Conservation (phyloP, 2,888 invertebrate genomes). For the Amiota mariae region DNA sequence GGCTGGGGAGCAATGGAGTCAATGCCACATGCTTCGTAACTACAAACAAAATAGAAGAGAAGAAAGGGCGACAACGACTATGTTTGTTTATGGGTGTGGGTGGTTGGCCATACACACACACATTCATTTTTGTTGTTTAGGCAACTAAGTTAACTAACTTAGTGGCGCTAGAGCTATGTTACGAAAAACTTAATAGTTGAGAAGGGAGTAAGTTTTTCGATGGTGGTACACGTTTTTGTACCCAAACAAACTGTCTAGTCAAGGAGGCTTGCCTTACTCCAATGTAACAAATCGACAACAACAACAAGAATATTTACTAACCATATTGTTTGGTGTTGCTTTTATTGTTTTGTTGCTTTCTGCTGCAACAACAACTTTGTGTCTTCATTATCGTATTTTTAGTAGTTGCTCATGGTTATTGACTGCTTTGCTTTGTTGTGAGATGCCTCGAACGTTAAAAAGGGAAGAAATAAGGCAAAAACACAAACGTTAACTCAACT, state of each 20-base stretch:
- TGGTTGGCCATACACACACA: slow-evolving; percentile 35
- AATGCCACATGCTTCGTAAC: not conserved
- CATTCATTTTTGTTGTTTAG: slow-evolving; percentile 24
- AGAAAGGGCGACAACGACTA: no score
- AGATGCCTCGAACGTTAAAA: slow-evolving; percentile 10
- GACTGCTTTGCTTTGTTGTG: not conserved
- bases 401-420: not conserved
- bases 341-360: slow-evolving; percentile 36
- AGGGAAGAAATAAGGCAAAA: slow-evolving; percentile 1
- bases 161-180: no score
- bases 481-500: slow-evolving; percentile 38
- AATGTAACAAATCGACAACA: slow-evolving; percentile 6
- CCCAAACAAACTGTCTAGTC: no score
- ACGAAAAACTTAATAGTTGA: no score
- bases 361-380: slow-evolving; percentile 46
- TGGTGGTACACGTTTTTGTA: no score
- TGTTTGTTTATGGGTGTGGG: not conserved
- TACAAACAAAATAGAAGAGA: no score
- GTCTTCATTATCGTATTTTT: slow-evolving; percentile 17
- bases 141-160: no score
- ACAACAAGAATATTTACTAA: slow-evolving; percentile 25
- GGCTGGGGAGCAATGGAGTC: not conserved
- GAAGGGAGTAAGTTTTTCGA: no score
- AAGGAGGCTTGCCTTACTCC: not conserved
- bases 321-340: slow-evolving; percentile 26